These are phyloP conservation scores for Pangasius krempfi DNA, from an alignment of 2,797 vertebrate genomes.

Conservation along the genomic window DNA sequence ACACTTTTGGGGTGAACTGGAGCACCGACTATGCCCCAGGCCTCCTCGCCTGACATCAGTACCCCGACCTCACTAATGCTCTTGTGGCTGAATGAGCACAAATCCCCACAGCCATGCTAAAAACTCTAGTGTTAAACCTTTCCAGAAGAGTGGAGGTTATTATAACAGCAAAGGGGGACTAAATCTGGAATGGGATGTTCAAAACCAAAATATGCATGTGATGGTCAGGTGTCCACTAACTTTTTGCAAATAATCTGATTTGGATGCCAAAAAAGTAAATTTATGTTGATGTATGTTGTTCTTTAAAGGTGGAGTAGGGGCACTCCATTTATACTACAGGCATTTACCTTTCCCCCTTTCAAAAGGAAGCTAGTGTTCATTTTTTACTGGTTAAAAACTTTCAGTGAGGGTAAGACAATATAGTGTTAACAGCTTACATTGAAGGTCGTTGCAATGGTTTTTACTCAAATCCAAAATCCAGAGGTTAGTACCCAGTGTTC, in stretches of 20 bases:
- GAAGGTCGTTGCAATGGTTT: not conserved
- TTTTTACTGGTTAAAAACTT: not conserved
- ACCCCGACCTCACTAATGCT: not conserved
- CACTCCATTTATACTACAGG: not conserved
- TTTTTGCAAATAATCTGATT: not conserved
- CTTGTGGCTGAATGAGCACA: not conserved
- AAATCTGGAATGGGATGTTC: not conserved
- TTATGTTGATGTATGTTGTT: not conserved
- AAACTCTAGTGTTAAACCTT: not conserved
- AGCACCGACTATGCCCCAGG: not conserved
- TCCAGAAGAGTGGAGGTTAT: not conserved
- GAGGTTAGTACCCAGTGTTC: not conserved
- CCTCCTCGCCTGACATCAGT: not conserved
- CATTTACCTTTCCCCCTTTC: not conserved
- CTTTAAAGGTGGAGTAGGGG: not conserved
- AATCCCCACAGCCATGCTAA: not conserved
- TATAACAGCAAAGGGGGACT: not conserved
- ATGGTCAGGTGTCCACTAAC: not conserved
- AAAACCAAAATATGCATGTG: not conserved
- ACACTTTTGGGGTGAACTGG: not conserved
- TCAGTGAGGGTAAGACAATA: not conserved
- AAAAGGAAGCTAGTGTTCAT: not conserved
- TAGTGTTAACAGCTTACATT: not conserved
- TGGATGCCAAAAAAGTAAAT: not conserved
- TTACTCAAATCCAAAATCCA: not conserved